These are phyloP conservation scores for Endomychus coccineus DNA, from an alignment of 2,888 invertebrate species.

Conservation along the genomic window DNA sequence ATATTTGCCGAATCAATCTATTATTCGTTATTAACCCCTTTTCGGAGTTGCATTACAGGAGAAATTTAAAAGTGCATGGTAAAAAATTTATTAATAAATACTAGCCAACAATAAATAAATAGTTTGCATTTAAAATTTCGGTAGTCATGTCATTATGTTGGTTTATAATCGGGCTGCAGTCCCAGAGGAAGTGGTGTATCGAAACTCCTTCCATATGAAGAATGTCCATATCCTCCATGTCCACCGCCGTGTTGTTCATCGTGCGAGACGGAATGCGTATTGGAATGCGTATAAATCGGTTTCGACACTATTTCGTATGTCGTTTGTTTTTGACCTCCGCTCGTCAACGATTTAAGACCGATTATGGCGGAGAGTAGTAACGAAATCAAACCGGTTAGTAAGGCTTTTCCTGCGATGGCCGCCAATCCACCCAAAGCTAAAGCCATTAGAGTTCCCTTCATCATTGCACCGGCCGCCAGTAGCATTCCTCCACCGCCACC, in stretches of 20 bases:
- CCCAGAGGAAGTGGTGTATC: conserved; percentile 34
- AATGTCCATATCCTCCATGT: conserved; percentile 26
- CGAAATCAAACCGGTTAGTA: conserved; percentile 68
- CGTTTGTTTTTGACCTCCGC: conserved; percentile 53
- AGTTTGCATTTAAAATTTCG: too few relatives aligned
- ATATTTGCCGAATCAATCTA: too few relatives aligned
- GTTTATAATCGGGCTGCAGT: conserved; percentile 32
- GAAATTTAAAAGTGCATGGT: too few relatives aligned
- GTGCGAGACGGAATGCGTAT: conserved; percentile 45
- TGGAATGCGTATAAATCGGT: conserved; percentile 62
- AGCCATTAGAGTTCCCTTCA: conserved; percentile 64
- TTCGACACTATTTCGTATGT: conserved; percentile 75
- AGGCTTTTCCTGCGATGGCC: conserved; percentile 65
- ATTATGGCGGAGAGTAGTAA: conserved; percentile 62
- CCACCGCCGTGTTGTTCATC: conserved; percentile 28
- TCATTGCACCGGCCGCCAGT: conserved; percentile 47
- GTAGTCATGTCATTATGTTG: conserved; percentile 13
- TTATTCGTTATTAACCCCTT: too few relatives aligned
- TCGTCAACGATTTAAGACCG: conserved; percentile 58
- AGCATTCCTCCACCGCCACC: conserved; percentile 46
- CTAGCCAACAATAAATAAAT: too few relatives aligned
- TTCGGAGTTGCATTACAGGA: too few relatives aligned
- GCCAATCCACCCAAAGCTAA: conserved; percentile 61
- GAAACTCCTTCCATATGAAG: conserved; percentile 45
- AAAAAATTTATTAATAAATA: too few relatives aligned